Conservation (phyloP, 2,888 invertebrate species). For the Hololepta plana region DNA sequence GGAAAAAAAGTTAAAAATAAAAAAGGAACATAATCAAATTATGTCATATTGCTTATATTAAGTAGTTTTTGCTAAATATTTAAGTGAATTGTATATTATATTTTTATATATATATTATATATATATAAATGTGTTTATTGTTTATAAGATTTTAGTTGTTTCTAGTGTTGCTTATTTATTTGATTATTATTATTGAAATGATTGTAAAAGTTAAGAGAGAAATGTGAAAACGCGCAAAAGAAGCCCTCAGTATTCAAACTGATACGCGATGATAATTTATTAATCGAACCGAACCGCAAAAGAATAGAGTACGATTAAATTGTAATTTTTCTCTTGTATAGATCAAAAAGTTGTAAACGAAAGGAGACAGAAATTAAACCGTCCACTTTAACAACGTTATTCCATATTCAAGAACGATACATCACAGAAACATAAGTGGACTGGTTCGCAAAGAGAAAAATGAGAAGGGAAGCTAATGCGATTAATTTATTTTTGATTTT, state of each 20-base stretch:
- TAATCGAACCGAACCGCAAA: too few relatives aligned
- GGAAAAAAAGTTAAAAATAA: too few relatives aligned
- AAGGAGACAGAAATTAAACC: too few relatives aligned
- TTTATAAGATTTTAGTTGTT: slow-evolving; percentile 17
- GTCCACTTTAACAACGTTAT: too few relatives aligned
- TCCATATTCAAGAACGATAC: too few relatives aligned
- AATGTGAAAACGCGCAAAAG: slow-evolving; percentile 6
- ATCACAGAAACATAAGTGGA: too few relatives aligned
- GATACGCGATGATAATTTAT: too few relatives aligned
- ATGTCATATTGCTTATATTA: slow-evolving; percentile 17
- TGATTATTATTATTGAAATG: slow-evolving; percentile 6
- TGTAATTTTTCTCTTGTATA: too few relatives aligned
- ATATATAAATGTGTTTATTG: slow-evolving; percentile 22
- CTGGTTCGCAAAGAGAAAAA: background rate
- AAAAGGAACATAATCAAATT: slow-evolving; percentile 15
- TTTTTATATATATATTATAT: slow-evolving; percentile 18
- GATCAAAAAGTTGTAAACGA: too few relatives aligned
- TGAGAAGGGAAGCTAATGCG: background rate
- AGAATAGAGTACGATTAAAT: too few relatives aligned
- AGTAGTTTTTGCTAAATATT: slow-evolving; percentile 12
- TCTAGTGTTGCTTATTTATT: slow-evolving; percentile 15
- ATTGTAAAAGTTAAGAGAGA: slow-evolving; percentile 8
- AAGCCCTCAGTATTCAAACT: slow-evolving; percentile 2
- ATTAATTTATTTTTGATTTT: slow-evolving; percentile 7
- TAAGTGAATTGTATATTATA: slow-evolving; percentile 21